Conservation (phyloP, 1,140 invertebrate species). For the Drosophila saltans region DNA sequence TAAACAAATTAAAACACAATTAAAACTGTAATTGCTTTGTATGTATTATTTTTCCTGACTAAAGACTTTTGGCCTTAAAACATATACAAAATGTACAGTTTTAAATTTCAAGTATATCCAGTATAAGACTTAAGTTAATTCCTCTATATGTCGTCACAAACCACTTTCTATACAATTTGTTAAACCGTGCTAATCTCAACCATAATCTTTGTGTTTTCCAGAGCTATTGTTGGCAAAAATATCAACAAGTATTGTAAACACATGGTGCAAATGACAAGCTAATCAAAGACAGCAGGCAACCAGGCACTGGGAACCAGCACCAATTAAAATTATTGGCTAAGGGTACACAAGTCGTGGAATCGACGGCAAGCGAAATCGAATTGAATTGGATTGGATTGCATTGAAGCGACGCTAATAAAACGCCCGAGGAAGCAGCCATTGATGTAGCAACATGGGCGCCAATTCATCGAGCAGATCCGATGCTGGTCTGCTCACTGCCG, state of each 20-base stretch:
- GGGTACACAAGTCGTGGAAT: background rate
- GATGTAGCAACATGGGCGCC: constrained; percentile 79
- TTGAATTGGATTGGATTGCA: constrained; percentile 19
- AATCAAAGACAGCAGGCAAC: background rate
- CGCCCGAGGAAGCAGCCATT: constrained; percentile 40
- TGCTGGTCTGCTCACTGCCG: constrained; percentile 70
- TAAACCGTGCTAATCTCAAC: background rate
- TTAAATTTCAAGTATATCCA: too few species aligned
- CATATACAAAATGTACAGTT: too few species aligned
- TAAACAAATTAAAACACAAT: too few species aligned
- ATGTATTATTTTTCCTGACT: too few species aligned
- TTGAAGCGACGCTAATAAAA: constrained; percentile 5
- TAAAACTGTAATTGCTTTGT: too few species aligned
- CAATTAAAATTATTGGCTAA: background rate
- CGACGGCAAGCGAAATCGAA: constrained; percentile 4
- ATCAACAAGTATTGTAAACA: background rate
- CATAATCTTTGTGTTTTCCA: background rate
- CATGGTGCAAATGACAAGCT: background rate
- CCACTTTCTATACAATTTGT: too few species aligned
- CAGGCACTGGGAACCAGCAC: background rate
- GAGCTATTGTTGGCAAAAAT: background rate
- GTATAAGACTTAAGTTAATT: too few species aligned
- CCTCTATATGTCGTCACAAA: too few species aligned
- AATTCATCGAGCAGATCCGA: constrained; percentile 81
- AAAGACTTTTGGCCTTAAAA: too few species aligned